Evolutionary conservation across 2,888 invertebrate species (phyloP), one percentile per base, ranked within the genome.

Genomic region (Rhingia campestris): DNA sequence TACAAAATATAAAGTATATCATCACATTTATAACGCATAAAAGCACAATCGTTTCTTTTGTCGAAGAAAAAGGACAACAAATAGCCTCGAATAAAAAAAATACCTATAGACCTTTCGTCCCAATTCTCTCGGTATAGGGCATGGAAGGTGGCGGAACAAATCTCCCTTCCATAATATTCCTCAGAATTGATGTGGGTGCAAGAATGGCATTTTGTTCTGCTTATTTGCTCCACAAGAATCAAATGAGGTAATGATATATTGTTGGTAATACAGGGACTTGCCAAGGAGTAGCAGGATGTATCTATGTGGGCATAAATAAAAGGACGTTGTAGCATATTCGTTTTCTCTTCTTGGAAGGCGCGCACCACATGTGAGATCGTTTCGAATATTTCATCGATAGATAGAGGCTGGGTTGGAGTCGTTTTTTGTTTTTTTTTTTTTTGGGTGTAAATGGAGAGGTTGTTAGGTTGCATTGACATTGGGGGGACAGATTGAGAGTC

Each of bases 181-280:
- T 56, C 43, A 84, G 70, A 84, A 84, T 84, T 84, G 84, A 84
- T 84, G 84, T 84, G 84, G 84, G 80, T 84, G 80, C 80, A 80
- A 69, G 22, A 80, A 80, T 59, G 59, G 80, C 74, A 84, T 79
- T 69, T 74, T 82, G 77, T 77, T 77, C 67, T 79, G 79, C 82
- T 82, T 77, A 77, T 82, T 80, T 79, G 80, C 74, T 70, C 22
- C 74, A 74, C 69, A 84, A 70, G 76, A 84, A 84, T 84, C 80
- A 80, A 74, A 84, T 74, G 80, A 84, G 84, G 84, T 84, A 84
- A 84, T 84, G 84, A 84, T 84, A 80, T 84, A 84, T 84, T 84
- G 84, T 84, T 54, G 14, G 66, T 66, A 81, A 76, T 76, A 61
- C 41, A 35, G 45, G 61, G 49, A 14, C 33, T 45, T 32, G 54